phyloP scores from a whole-genome alignment of 2,797 vertebrate species.

The Catharus ustulatus region DNA sequence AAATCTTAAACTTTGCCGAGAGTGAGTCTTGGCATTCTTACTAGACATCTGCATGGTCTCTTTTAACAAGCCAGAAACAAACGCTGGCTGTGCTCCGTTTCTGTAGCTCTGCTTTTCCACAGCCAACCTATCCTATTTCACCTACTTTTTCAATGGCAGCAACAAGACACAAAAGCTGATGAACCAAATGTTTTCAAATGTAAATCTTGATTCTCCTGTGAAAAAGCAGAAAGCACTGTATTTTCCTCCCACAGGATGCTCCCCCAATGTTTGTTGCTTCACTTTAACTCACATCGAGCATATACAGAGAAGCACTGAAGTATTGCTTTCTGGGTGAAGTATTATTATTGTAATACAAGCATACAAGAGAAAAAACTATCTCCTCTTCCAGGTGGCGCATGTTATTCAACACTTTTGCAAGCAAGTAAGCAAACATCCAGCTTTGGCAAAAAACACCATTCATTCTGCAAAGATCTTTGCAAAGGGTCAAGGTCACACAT shows the following conservation, averaged over 20 bases:
- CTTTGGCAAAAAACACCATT: background rate
- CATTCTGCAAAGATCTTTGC: background rate
- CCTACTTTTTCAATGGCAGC: slow-evolving; percentile 31
- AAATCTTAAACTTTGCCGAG: background rate
- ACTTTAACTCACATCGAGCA: background rate
- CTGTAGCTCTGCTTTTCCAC: background rate
- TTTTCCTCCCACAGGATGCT: slow-evolving; percentile 22
- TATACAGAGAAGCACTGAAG: background rate
- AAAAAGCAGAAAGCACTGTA: slow-evolving; percentile 1
- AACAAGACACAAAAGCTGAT: slow-evolving; percentile 50
- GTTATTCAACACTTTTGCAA: background rate
- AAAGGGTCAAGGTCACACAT: background rate
- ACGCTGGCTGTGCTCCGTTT: background rate
- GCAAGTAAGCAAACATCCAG: background rate
- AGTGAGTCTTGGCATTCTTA: background rate
- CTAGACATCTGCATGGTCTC: background rate
- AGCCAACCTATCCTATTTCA: slow-evolving; percentile 47
- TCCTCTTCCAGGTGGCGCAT: slow-evolving; percentile 8
- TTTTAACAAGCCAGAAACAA: slow-evolving; percentile 41
- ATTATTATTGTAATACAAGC: slow-evolving; percentile 1
- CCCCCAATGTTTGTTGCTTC: background rate
- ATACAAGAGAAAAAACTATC: background rate
- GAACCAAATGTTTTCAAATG: slow-evolving; percentile 40
- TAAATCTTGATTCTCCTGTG: background rate
- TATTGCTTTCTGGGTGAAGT: background rate